Percentiles rank a stretch among this genome's conserved stretches.
phyloP scores from a whole-genome alignment of 2,113 vertebrate genomes.

The Chaenocephalus aceratus region DNA sequence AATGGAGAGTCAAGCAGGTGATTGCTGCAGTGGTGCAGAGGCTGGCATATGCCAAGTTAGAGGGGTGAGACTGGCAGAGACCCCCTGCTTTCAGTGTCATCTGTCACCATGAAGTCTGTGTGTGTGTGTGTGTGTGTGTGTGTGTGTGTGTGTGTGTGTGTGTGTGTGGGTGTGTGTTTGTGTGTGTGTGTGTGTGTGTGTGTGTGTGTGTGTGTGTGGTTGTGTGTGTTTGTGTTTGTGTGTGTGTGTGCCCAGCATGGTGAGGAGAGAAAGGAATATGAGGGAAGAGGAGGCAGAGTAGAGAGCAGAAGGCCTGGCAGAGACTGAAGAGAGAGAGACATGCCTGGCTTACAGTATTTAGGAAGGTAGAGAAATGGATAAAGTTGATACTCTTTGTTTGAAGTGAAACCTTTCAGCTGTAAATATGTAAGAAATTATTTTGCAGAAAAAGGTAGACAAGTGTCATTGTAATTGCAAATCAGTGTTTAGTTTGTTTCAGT shows the following conservation, averaged over 20 bases:
- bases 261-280: constrained; percentile 24
- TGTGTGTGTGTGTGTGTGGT: constrained; percentile 14
- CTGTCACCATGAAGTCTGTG: constrained; percentile 60
- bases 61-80: constrained; percentile 53
- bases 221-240: neutral
- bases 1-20: constrained; percentile 48
- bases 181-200: neutral
- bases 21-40: constrained; percentile 60
- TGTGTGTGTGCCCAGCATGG: neutral
- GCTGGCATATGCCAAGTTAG: constrained; percentile 42
- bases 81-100: constrained; percentile 69
- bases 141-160: constrained; percentile 8
- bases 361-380: neutral
- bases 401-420: neutral
- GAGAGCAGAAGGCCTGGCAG: constrained; percentile 37
- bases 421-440: neutral
- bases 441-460: neutral
- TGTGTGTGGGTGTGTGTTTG: neutral
- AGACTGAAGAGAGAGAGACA: constrained; percentile 16
- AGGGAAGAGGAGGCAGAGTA: constrained; percentile 14
- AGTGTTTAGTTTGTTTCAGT: too few species aligned
- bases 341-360: constrained; percentile 23
- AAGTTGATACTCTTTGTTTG: neutral
- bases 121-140: neutral
- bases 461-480: neutral